Evolutionary conservation across 2,888 invertebrate genomes (phyloP), one percentile per base, ranked within the genome.

Genomic region (Acanthoscelides obtectus): DNA sequence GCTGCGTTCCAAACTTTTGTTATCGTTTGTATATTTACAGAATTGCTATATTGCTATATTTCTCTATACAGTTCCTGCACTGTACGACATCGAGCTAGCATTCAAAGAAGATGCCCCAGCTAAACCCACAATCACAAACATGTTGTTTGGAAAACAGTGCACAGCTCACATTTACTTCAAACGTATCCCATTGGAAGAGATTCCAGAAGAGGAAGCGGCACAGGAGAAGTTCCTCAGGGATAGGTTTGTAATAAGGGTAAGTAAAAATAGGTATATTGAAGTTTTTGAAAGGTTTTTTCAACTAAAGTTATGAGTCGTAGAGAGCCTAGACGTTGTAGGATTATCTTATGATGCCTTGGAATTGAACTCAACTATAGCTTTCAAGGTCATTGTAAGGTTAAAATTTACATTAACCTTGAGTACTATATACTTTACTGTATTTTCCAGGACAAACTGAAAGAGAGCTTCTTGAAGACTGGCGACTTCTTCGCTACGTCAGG

Each of bases 171-270:
- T 96, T 86, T 91, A 92, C 81, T 90, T 95, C 78, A 90, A 93
- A 75, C 89, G 98, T 80, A 93, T 96, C 83, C 93, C 94, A 0
- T 87, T 97, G 67, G 91, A 93, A 68, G 89, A 90, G 69, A 89
- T 98, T 27, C 97, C 97, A 0, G 89, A 90, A 67, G 91, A 90
- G 70, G 94, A 94, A 77, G 88, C 87, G 75, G 90, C 87, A 69
- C 93, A 94, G 71, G 90, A 94, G 4, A 88, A 90, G 73, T 98
- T 96, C 93, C 86, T 98, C 73, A 92, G 95, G 78, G 88, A 94
- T 70, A 86, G 94, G 63, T 98, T 94, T 84, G 90, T 92, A 76
- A 88, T 90, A 79, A 97, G 96, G 88, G 96, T 95, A 71, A 74
- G 75, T 73, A 1, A 45, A 45, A 1, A 22, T 67, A n/a, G n/a